Evolutionary conservation across 2,888 invertebrate species (phyloP).

Genomic region (Synanthedon andrenaeformis): DNA sequence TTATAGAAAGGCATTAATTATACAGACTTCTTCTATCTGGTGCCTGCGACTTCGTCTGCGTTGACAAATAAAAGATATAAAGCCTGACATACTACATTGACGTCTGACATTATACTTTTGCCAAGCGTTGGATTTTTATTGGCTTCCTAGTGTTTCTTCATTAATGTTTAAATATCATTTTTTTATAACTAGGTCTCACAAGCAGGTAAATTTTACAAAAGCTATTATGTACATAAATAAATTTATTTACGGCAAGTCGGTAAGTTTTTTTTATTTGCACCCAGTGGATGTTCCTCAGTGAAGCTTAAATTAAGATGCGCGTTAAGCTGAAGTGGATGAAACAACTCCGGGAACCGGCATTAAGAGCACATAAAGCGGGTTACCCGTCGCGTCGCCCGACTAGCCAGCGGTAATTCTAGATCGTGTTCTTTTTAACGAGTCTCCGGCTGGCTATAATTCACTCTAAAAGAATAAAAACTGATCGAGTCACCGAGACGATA

Average conservation of each 20-base stretch:
- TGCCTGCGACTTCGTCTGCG: no score
- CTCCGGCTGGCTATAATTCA: conserved; percentile 47
- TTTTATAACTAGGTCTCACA: no score
- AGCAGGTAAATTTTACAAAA: no score
- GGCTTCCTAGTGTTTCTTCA: not conserved
- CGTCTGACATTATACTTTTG: no score
- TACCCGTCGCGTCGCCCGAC: conserved; percentile 39
- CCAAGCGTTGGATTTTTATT: no score
- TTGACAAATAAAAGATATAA: no score
- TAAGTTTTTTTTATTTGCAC: conserved; percentile 23
- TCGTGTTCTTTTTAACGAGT: conserved; percentile 59
- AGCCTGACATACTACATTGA: no score
- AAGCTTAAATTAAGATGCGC: conserved; percentile 55
- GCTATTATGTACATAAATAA: not conserved
- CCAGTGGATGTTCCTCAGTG: conserved; percentile 24
- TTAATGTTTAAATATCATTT: no score
- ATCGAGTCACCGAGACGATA: conserved; percentile 22
- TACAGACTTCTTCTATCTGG: no score
- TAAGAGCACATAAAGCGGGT: conserved; percentile 61
- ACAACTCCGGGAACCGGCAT: conserved; percentile 52
- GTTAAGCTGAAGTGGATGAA: conserved; percentile 51
- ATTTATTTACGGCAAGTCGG: not conserved
- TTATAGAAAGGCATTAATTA: no score
- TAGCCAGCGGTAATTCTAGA: conserved; percentile 32
- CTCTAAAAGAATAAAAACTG: conserved; percentile 43